Base-by-base conservation (phyloP, 2,797 vertebrate genomes). In the Myotis planiceps region DNA sequence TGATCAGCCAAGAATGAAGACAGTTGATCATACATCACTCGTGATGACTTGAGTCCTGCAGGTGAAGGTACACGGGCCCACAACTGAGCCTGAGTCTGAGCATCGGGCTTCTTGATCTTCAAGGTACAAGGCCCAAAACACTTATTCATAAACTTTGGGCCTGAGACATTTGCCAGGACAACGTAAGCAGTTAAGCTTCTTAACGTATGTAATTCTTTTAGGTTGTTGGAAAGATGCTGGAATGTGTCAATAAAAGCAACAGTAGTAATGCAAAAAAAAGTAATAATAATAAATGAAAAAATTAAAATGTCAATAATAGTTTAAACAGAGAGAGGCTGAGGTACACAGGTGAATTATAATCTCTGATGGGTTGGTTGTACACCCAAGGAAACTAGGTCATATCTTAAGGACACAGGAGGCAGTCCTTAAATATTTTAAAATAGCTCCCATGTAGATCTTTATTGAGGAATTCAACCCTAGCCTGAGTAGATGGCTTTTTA, bases 401-500 rank as follows among this genome's bases (percentile, higher is more conserved):
- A 32, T 55, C 58, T 49, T 42, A 21, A 75, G 39, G 39, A 19
- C 27, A 16, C 5, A 63, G 76, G 66, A 80, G 51, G 34, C 63
- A 87, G 16, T 69, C 45, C 45, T 45, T 45, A 45, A 45, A 45
- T 12, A 37, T 68, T 88, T 87, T 76, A 25, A 81, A 49, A 49
- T 42, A 63, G 49, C 29, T 42, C 18, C 63, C 4, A 3, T 27
- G 49, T 58, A 39, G 53, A 21, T 83, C 60, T 75, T 88, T 68
- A 32, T 45, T n/a, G 12, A 92, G 51, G 18, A 13, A 25, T 37
- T 82, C 18, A 5, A 76, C 10, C 27, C 18, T 21, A 53, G 53
- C 60, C 65, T 90, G 49, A 69, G 12, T 29, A 47, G 55, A 58
- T 39, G 63, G 34, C 18, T 81, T 96, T 93, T 95, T 84, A 34